Base-by-base conservation (phyloP, 2,113 vertebrate genomes). In the Menura novaehollandiae region DNA sequence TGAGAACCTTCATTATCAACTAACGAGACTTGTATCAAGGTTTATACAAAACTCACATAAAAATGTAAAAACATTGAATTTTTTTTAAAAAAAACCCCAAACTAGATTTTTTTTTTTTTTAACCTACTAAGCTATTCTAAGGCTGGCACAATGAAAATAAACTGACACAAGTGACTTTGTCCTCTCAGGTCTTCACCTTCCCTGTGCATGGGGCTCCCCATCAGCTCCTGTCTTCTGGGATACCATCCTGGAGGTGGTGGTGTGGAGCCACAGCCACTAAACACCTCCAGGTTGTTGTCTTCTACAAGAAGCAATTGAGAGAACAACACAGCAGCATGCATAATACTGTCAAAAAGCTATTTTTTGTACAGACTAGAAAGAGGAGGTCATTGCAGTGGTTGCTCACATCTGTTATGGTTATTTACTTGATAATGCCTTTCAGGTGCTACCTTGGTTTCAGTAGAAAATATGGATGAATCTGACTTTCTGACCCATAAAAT, bases 371-470 rank as follows among this genome's bases (percentile, higher is more conserved):
- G 49, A 43, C 26, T 44, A 52, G 30, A 81, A 74, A 74, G 24
- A 56, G 20, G 22, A 82, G 6, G 12, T 58, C 22, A 24, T 33
- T 80, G 8, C 22, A 39, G 15, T 27, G 13, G 20, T 37, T 56
- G n/a, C 11, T 77, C 18, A 22, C 0, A 0, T 41, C 28, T 16
- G 10, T 75, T 63, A 67, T 32, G 6, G 23, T 52, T 59, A 6
- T 90, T 49, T 93, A 3, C 26, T 63, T 69, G 49, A 11, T 88
- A 82, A 77, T 94, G 12, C 11, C 78, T 94, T 78, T 43, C 73
- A 99, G 99, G 97, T 85, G 98, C 98, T 62, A 91, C 98, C 49
- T 96, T 99, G 94, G 96, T 97, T 95, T 99, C 98, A 23, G 94
- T 99, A 33, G 97, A 98, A 96, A 98, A 98, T 88, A 95, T 88